Conservation (phyloP, 1,140 invertebrate species). For the Cotesia vestalis region DNA sequence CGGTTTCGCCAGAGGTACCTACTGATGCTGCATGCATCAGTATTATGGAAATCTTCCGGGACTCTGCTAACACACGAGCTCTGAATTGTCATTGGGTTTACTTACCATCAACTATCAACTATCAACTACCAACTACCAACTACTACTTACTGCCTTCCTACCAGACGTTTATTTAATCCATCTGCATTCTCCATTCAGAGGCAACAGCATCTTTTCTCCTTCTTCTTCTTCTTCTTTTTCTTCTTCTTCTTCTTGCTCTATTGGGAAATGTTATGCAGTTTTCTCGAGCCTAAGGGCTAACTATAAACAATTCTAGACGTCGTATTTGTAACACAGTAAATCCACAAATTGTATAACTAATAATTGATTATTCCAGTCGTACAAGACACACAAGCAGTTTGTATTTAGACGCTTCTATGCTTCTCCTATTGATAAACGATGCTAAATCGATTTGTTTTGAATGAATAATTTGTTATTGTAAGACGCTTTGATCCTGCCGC, state of each 20-base stretch:
- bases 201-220: no score
- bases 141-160: no score
- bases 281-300: slow-evolving; percentile 1
- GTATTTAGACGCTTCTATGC: slow-evolving; percentile 24
- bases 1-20: slow-evolving; percentile 28
- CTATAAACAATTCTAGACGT: slow-evolving; percentile 4
- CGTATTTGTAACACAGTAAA: slow-evolving; percentile 32
- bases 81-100: no score
- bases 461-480: neutral
- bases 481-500: slow-evolving; percentile 18
- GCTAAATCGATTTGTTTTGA: slow-evolving; percentile 19
- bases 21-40: slow-evolving; percentile 31
- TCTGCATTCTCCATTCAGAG: no score
- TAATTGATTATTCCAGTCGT: slow-evolving; percentile 24
- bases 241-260: neutral
- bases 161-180: no score
- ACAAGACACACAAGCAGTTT: slow-evolving; percentile 4
- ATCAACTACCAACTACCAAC: no score
- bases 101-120: no score
- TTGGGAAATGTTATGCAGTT: slow-evolving; percentile 13
- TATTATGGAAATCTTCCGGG: slow-evolving; percentile 51
- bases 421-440: slow-evolving; percentile 4
- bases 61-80: neutral
- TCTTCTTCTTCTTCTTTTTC: neutral
- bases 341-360: slow-evolving; percentile 35